Evolutionary conservation across 1,140 invertebrate species (phyloP), one percentile per base, ranked within the genome.

Genomic region (Drosophila prosaltans): DNA sequence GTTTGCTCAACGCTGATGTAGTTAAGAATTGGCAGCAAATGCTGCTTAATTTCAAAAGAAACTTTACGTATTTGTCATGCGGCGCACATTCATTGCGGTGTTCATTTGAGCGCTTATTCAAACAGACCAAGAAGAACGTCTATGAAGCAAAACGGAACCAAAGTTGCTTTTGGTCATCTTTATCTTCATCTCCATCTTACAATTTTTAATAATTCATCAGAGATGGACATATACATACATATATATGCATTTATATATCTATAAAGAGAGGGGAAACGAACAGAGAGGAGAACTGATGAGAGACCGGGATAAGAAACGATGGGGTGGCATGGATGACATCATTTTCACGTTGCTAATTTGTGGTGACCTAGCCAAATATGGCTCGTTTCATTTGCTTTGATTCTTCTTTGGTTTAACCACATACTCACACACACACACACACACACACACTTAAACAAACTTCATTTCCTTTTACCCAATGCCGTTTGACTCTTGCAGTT

Each of bases 1-100:
- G 84, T 88, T 88, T 89, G 84, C 67, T 57, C 84, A 71, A 69
- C 77, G 76, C 83, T 86, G 83, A 86, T 89, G 83, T 86, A 86
- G 83, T 86, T 90, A 89, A 89, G 84, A 89, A 89, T 89, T 89
- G 84, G 85, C 80, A 89, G 84, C 84, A 89, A 89, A 89, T 89
- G 84, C 84, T 89, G 85, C 84, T 89, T 89, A 89, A 89, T 89
- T 89, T 89, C 84, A 89, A 89, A 89, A 89, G 84, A 89, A 89
- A 89, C 84, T 89, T 89, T 89, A 84, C 80, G 84, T 89, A 84
- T 90, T 89, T 89, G 85, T 89, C 84, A 89, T 89, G 84, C 84
- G 78, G 84, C 81, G 84, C 84, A 89, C 84, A 89, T 89, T 89
- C 84, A 89, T 89, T 89, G 84, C 84, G 85, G 84, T 89, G 81